Evolutionary conservation across 2,888 invertebrate species (phyloP).

Genomic region (Dolichopus griseipennis): DNA sequence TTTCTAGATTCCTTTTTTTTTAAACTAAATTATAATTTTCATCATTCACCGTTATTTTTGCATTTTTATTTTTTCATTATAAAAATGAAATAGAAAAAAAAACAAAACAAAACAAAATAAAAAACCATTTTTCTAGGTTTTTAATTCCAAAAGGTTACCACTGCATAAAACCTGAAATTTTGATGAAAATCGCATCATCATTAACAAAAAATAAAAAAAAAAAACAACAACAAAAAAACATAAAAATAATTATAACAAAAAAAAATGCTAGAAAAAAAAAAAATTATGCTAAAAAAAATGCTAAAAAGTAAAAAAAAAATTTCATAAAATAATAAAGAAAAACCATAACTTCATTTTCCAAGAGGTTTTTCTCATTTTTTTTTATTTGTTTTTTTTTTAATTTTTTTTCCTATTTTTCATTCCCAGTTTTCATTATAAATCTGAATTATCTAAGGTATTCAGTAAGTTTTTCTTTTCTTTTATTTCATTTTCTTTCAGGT

Average conservation of each 20-base stretch:
- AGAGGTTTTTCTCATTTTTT: not conserved
- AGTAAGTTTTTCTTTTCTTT: not conserved
- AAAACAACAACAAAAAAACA: not conserved
- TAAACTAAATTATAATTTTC: no score
- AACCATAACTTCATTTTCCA: not conserved
- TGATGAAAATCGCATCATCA: not conserved
- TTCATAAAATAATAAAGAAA: not conserved
- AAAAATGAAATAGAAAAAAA: no score
- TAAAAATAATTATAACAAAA: not conserved
- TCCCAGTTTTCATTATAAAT: not conserved
- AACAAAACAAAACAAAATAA: no score
- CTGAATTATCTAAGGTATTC: not conserved
- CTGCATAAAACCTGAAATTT: conserved; percentile 3
- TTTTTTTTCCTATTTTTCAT: no score
- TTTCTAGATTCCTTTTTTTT: not conserved
- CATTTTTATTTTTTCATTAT: no score
- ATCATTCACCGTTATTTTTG: no score
- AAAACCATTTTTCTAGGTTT: not conserved
- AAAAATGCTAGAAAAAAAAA: no score
- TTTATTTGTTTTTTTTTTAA: not conserved
- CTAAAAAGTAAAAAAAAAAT: not conserved
- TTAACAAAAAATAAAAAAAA: no score
- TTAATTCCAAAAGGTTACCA: conserved; percentile 4
- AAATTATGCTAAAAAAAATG: no score
- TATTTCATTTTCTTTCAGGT: not conserved